Conservation (phyloP, 2,113 vertebrate genomes). For the Anguilla japonica region DNA sequence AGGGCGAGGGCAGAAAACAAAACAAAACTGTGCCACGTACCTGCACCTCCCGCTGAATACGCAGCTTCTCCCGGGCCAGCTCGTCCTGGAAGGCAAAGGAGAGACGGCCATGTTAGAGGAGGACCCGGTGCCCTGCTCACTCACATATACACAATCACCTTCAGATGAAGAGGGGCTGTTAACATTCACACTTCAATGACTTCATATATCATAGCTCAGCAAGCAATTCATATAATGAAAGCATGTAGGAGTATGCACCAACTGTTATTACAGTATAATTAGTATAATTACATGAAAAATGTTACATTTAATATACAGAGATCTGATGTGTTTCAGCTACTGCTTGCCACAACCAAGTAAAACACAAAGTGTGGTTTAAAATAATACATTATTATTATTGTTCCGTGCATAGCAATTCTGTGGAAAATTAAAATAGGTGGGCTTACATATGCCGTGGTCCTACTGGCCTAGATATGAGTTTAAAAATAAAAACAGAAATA, state of each 20-base stretch:
- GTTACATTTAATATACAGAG: no score
- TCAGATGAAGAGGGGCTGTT: no score
- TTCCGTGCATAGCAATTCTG: not conserved
- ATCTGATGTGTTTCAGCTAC: no score
- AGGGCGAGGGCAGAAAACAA: not conserved
- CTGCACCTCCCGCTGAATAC: conserved; percentile 55
- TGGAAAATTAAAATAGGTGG: conserved; percentile 6
- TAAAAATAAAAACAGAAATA: conserved; percentile 1
- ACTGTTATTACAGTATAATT: no score
- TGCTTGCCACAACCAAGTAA: no score
- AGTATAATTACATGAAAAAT: no score
- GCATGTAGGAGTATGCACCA: no score
- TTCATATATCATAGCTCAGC: no score
- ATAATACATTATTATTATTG: not conserved
- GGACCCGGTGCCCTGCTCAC: no score
- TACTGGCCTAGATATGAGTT: conserved; percentile 40
- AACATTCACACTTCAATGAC: no score
- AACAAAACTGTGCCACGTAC: conserved; percentile 32
- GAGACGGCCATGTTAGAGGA: not conserved
- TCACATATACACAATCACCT: no score
- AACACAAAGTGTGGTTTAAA: not conserved
- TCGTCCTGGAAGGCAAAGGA: conserved; percentile 36
- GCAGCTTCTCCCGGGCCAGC: conserved; percentile 39
- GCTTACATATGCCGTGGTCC: conserved; percentile 16
- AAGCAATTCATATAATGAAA: no score